Evolutionary conservation across 2,797 vertebrate genomes (phyloP).

Genomic region (Sebastes goodei): DNA sequence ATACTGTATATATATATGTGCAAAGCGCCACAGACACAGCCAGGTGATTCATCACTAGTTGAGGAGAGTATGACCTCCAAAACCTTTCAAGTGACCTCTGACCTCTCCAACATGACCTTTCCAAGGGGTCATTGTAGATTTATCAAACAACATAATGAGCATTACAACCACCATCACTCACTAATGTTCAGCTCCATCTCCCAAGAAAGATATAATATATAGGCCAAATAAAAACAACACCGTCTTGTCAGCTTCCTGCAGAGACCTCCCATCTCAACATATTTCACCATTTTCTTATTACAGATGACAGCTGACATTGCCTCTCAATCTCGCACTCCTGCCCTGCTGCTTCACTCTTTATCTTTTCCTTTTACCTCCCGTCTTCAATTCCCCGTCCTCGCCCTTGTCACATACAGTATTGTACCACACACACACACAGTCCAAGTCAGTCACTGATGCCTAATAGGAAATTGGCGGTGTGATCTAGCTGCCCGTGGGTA

Average conservation of each 20-base stretch:
- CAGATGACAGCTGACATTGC: constrained; percentile 44
- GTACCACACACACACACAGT: neutral
- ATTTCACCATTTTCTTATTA: constrained; percentile 51
- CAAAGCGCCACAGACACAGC: constrained; percentile 28
- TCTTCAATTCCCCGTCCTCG: constrained; percentile 5
- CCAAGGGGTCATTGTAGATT: constrained; percentile 55
- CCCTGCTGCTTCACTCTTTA: constrained; percentile 21
- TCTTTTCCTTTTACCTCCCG: constrained; percentile 10
- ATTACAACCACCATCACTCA: constrained; percentile 61
- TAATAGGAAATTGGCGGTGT: neutral
- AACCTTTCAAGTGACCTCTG: constrained; percentile 55
- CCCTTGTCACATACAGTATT: constrained; percentile 8
- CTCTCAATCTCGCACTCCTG: constrained; percentile 32
- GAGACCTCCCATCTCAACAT: constrained; percentile 34
- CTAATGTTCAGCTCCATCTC: constrained; percentile 28
- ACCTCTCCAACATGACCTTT: constrained; percentile 53
- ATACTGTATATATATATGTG: neutral
- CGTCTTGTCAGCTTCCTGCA: constrained; percentile 30
- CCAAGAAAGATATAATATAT: constrained; percentile 27
- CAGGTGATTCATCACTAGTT: constrained; percentile 63
- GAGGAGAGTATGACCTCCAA: constrained; percentile 36
- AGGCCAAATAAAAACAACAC: constrained; percentile 53
- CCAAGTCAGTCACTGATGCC: neutral
- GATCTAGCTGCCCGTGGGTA: constrained; percentile 7
- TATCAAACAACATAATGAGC: constrained; percentile 75